Conservation (phyloP, 2,888 invertebrate genomes). For the Ichneumon xanthorius region DNA sequence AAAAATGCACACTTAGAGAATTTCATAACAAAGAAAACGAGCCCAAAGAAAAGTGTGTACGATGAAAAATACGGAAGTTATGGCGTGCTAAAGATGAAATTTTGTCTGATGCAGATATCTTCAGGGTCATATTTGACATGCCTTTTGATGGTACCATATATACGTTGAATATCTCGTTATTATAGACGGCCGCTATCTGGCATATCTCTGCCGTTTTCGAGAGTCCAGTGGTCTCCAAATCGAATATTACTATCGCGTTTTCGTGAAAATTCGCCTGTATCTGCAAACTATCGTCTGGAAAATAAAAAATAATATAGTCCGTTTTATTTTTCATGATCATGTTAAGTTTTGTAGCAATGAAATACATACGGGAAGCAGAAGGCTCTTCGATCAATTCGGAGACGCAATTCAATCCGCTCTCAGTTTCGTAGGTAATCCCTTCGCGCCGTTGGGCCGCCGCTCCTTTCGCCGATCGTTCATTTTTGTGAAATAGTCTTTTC, state of each 20-base stretch:
- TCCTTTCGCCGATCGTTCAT: constrained; percentile 2
- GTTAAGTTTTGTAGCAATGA: too few species aligned
- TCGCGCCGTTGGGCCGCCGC: constrained; percentile 28
- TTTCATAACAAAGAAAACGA: too few species aligned
- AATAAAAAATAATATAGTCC: too few species aligned
- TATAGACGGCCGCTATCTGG: constrained; percentile 36
- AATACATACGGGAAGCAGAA: not conserved
- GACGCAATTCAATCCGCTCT: constrained; percentile 26
- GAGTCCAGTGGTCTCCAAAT: constrained; percentile 32
- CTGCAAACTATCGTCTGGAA: not conserved
- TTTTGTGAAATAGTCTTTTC: constrained; percentile 28
- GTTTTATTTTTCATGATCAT: not conserved
- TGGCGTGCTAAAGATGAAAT: too few species aligned
- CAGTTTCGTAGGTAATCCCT: constrained; percentile 44
- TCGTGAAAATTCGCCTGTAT: too few species aligned
- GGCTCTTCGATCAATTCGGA: constrained; percentile 19
- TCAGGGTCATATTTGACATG: constrained; percentile 14
- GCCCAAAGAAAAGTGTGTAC: too few species aligned
- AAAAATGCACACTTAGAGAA: too few species aligned
- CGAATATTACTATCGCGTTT: constrained; percentile 11
- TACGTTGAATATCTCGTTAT: constrained; percentile 17
- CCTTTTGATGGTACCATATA: constrained; percentile 27
- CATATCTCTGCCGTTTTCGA: constrained; percentile 15
- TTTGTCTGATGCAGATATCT: too few species aligned
- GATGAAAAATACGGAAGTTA: too few species aligned